Conservation (phyloP, 64 coral and sea anemone species). For the Pocillopora verrucosa region DNA sequence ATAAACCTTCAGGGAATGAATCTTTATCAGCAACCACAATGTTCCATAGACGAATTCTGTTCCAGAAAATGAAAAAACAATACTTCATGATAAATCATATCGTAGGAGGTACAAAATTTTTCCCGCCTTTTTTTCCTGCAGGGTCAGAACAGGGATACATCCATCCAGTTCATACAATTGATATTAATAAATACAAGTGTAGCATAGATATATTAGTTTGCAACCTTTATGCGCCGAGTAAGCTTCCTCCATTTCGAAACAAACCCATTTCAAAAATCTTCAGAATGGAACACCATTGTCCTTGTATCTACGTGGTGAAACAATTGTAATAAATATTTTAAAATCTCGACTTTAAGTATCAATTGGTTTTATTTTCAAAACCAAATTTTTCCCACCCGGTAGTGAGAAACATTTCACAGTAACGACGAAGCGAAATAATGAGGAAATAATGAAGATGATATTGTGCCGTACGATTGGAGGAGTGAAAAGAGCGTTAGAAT, state of each 20-base stretch:
- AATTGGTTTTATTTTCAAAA: conserved; percentile 25
- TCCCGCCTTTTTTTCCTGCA: neutral
- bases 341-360: neutral
- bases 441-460: conserved; percentile 7
- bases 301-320: too few relatives aligned
- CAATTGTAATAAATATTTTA: conserved; percentile 21
- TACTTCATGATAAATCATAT: neutral
- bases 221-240: neutral
- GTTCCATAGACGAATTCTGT: neutral
- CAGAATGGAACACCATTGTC: too few relatives aligned
- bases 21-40: neutral
- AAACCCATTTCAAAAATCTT: too few relatives aligned
- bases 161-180: neutral
- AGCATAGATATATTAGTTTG: neutral
- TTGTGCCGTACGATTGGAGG: conserved; percentile 9
- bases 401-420: neutral
- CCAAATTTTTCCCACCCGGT: neutral
- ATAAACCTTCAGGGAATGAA: neutral
- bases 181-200: neutral
- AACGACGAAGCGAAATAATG: neutral
- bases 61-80: neutral
- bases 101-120: neutral
- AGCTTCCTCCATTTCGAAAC: neutral
- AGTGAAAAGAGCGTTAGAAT: neutral
- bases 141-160: neutral